Evolutionary conservation across 2,113 vertebrate species (phyloP).

Genomic region (Bos indicus): DNA sequence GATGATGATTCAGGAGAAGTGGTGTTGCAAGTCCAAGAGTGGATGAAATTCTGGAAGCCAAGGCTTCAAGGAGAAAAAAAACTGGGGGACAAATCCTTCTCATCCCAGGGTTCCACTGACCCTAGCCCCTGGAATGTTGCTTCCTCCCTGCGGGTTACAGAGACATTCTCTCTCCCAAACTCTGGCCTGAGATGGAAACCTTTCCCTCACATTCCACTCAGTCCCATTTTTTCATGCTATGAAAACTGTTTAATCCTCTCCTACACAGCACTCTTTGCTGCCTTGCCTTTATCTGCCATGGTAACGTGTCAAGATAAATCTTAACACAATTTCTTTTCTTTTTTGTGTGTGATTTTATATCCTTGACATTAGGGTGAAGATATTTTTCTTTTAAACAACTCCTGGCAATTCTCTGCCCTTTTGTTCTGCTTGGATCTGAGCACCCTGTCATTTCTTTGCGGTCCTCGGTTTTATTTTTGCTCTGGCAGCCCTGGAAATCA

Average conservation of each 20-base stretch:
- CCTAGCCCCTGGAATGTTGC: not conserved
- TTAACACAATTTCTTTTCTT: constrained; percentile 11
- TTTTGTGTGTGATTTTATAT: constrained; percentile 46
- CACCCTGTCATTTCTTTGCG: constrained; percentile 29
- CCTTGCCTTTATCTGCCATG: constrained; percentile 44
- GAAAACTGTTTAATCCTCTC: not conserved
- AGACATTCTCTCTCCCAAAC: not conserved
- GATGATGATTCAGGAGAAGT: not conserved
- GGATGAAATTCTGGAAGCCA: not conserved
- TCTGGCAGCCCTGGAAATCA: constrained; percentile 35
- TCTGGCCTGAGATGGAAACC: constrained; percentile 36
- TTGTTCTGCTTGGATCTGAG: constrained; percentile 38
- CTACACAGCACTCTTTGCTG: not conserved
- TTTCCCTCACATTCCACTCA: constrained; percentile 4
- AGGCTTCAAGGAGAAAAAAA: not conserved
- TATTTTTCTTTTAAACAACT: not conserved
- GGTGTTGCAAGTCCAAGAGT: not conserved
- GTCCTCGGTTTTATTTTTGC: constrained; percentile 47
- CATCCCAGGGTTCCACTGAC: not conserved
- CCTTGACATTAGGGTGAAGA: constrained; percentile 61
- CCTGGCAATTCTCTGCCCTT: constrained; percentile 16
- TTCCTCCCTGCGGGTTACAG: not conserved
- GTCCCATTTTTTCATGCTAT: not conserved
- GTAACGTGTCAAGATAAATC: not conserved
- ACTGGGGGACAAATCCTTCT: not conserved